Evolutionary conservation across 2,888 invertebrate genomes (phyloP).

Genomic region (Pachydiplax longipennis): DNA sequence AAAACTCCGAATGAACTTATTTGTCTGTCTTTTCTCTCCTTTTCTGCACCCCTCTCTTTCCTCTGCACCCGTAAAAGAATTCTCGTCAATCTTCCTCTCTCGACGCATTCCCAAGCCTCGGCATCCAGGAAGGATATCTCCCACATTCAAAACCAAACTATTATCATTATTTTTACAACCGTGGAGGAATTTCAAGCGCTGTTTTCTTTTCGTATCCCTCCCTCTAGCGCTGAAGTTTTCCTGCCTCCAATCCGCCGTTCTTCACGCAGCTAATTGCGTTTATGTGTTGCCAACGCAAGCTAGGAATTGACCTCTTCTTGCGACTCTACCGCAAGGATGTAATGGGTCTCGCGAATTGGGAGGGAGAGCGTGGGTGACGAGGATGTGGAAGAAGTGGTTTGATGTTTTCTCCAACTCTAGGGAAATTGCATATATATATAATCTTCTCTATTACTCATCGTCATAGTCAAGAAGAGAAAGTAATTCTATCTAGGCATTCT

Average conservation of each 20-base stretch:
- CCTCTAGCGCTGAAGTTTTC: neutral
- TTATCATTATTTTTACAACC: conserved; percentile 16
- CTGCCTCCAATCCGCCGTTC: conserved; percentile 1
- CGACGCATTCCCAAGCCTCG: neutral
- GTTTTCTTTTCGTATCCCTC: neutral
- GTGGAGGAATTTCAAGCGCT: neutral
- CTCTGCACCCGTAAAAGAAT: neutral
- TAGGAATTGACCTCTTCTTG: neutral
- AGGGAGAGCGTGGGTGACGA: neutral
- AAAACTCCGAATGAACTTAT: neutral
- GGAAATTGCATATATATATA: neutral
- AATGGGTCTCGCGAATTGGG: neutral
- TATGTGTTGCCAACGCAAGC: conserved; percentile 11
- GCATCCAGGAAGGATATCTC: neutral
- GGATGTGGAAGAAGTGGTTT: neutral
- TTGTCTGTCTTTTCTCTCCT: neutral
- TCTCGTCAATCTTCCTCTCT: neutral
- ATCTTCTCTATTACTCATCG: neutral
- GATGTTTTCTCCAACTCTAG: neutral
- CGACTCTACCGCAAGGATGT: neutral
- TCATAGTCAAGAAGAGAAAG: too few species aligned
- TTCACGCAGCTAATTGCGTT: conserved; percentile 27
- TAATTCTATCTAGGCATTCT: too few species aligned
- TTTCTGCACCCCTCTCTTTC: neutral
- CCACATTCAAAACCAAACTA: neutral